Conservation (phyloP, 2,113 vertebrate species). For the Malurus elegans region DNA sequence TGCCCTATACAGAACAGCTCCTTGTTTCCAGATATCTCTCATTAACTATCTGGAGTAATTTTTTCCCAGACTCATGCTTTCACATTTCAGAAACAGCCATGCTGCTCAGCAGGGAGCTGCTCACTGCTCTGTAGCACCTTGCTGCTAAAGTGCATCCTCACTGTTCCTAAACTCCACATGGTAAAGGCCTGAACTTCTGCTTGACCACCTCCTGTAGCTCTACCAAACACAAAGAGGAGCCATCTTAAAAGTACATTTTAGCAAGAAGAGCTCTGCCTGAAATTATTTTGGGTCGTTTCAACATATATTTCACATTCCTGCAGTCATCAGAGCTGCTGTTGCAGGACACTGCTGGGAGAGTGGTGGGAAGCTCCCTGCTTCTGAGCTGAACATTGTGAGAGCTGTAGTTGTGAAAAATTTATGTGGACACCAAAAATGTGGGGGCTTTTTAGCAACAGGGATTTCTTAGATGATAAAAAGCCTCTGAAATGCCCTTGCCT, state of each 20-base stretch:
- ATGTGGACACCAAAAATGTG: background rate
- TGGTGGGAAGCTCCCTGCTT: background rate
- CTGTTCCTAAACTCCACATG: background rate
- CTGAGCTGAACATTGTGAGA: background rate
- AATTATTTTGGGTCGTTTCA: background rate
- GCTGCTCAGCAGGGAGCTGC: background rate
- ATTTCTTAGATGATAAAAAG: background rate
- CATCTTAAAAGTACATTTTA: background rate
- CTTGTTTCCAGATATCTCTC: background rate
- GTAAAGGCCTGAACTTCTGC: background rate
- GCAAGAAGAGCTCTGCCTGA: background rate
- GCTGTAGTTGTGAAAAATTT: background rate
- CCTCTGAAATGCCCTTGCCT: background rate
- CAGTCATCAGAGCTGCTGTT: background rate
- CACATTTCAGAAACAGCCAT: background rate
- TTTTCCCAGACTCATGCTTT: background rate
- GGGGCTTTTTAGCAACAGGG: background rate
- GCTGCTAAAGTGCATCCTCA: background rate
- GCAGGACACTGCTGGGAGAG: background rate
- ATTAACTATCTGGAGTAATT: background rate
- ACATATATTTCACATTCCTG: background rate
- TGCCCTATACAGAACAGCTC: background rate
- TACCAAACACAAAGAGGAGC: background rate
- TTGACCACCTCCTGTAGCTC: background rate
- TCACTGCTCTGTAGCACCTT: background rate